Evolutionary conservation across 2,113 vertebrate genomes (phyloP), one percentile per base, ranked within the genome.

Genomic region (Apteryx owenii): DNA sequence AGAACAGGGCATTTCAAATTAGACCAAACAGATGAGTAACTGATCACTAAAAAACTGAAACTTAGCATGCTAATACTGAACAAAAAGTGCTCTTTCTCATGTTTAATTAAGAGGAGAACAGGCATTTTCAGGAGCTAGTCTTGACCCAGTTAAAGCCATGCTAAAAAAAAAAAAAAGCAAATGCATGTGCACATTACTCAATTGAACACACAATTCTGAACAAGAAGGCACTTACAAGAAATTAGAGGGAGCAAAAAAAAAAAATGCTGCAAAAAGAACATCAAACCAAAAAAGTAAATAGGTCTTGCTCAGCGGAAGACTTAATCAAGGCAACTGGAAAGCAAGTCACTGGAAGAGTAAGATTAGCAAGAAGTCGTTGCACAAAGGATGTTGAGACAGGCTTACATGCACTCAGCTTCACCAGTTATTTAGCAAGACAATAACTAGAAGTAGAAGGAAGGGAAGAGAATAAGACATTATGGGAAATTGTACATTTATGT

Each of bases 51-150:
- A 26, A 42, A 51, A 76, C 0, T 29, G 8, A 71, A 44, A 3
- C 31, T 46, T 46, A 5, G 9, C 60, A 29, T 7, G 36, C 10
- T 56, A n/a, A 56, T 38, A 61, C 10, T 53, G 65, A n/a, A 92
- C 15, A 48, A 0, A 46, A 0, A 3, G 23, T 21, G 33, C 11
- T 11, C 48, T 64, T n/a, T 54, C 42, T 40, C 65, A 40, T 36
- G 18, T 29, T 38, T 38, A 38, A 38, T 38, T 54, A 80, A 60
- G 16, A 61, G 38, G 18, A 75, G 29, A 53, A 81, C 36, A 88
- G 38, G 11, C 56, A 10, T 40, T 93, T 78, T 70, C 48, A 88
- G 50, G 6, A 90, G 53, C 25, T 5, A 33, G 36, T 82, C 40
- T 82, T 60, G 31, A 75, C n/a, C 15, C 28, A 73, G 33, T 42